Conservation (phyloP, 2,113 vertebrate genomes). For the Chionodraco myersi region DNA sequence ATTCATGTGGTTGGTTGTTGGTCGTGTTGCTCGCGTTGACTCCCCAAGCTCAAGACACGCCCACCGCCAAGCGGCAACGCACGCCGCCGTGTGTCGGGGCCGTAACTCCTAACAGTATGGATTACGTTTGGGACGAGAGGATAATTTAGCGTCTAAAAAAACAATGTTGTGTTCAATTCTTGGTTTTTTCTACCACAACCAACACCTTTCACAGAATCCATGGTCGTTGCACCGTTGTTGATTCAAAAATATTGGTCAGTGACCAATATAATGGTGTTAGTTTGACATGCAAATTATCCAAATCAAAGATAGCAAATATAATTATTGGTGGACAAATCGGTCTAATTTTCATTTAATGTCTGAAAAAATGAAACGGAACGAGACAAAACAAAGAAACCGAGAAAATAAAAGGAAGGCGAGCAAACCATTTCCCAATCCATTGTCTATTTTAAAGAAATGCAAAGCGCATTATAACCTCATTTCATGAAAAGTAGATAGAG, state of each 20-base stretch:
- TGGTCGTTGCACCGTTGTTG: neutral
- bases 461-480: slow-evolving; percentile 31
- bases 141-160: too few relatives aligned
- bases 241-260: neutral
- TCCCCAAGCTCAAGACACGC: too few relatives aligned
- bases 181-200: neutral
- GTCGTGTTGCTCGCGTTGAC: too few relatives aligned
- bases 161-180: too few relatives aligned
- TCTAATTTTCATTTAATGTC: neutral
- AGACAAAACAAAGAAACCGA: neutral
- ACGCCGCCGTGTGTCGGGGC: too few relatives aligned
- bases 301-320: neutral
- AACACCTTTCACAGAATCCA: neutral
- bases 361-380: neutral
- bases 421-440: slow-evolving; percentile 37
- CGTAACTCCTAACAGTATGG: too few relatives aligned
- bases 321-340: neutral
- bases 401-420: neutral
- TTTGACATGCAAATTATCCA: neutral
- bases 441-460: slow-evolving; percentile 25
- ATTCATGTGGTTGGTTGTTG: too few relatives aligned
- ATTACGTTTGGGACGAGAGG: too few relatives aligned
- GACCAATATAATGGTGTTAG: too few relatives aligned
- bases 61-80: too few relatives aligned
- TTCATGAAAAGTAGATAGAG: slow-evolving; percentile 33